Percentiles rank a stretch among this genome's conserved stretches.
Evolutionary conservation across 2,888 invertebrate genomes (phyloP).

Genomic region (Caenorhabditis japonica): DNA sequence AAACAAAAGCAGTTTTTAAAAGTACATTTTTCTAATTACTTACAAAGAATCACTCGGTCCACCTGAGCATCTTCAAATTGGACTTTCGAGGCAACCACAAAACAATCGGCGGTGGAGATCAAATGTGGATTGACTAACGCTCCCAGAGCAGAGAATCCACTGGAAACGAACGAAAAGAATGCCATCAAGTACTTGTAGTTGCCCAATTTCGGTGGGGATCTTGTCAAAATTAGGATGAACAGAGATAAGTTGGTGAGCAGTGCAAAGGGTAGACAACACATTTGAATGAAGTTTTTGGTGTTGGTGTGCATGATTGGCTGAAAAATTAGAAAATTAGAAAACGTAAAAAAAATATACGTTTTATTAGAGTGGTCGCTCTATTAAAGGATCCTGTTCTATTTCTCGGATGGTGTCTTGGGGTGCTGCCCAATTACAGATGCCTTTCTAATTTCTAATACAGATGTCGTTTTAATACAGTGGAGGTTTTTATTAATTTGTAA

Average conservation of each 20-base stretch:
- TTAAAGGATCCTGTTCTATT: too few species aligned
- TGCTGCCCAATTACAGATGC: too few species aligned
- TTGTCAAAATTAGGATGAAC: slow-evolving; percentile 6
- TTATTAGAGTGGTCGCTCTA: too few species aligned
- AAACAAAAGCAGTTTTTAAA: not conserved
- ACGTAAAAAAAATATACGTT: not conserved
- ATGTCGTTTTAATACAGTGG: too few species aligned
- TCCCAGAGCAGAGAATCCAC: slow-evolving; percentile 17
- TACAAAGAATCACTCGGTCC: slow-evolving; percentile 16
- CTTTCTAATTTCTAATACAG: too few species aligned
- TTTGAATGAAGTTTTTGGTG: slow-evolving; percentile 14
- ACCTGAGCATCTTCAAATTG: slow-evolving; percentile 6
- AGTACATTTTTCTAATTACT: slow-evolving; percentile 1
- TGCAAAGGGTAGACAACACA: not conserved
- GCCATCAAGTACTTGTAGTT: slow-evolving; percentile 39
- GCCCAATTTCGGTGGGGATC: slow-evolving; percentile 28
- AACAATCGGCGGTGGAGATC: slow-evolving; percentile 8
- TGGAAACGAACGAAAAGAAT: slow-evolving; percentile 22
- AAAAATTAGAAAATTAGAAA: not conserved
- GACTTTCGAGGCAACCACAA: slow-evolving; percentile 17
- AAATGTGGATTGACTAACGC: slow-evolving; percentile 2
- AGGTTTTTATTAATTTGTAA: too few species aligned
- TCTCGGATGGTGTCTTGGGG: too few species aligned
- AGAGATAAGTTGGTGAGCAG: slow-evolving; percentile 14
- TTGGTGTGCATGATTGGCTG: slow-evolving; percentile 4